These are phyloP conservation scores for Tokudaia muenninki DNA, from an alignment of 2,797 vertebrate species.

Conservation along the genomic window DNA sequence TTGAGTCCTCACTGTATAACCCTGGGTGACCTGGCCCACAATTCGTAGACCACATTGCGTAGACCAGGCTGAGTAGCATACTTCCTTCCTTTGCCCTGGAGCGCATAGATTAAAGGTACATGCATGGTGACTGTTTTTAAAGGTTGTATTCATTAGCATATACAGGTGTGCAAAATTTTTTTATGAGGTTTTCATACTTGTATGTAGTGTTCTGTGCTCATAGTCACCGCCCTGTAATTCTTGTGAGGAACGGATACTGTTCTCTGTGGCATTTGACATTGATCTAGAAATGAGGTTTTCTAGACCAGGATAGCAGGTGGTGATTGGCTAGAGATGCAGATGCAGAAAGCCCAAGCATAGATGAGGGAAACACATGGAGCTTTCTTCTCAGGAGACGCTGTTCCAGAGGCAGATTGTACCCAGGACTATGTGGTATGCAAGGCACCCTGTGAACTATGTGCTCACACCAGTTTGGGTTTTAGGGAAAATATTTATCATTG, in stretches of 20 bases:
- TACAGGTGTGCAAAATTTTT: neutral
- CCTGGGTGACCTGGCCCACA: neutral
- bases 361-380: rapidly evolving
- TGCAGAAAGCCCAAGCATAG: neutral
- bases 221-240: neutral
- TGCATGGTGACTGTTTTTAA: neutral
- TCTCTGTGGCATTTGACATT: neutral
- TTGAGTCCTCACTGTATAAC: neutral
- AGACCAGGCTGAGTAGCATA: neutral
- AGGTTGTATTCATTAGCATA: no score
- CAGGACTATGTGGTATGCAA: neutral
- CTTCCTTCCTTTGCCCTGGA: neutral
- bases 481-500: neutral
- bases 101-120: neutral
- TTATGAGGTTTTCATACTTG: neutral
- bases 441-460: neutral
- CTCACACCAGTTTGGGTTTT: neutral
- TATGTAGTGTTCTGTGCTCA: neutral
- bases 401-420: rapidly evolving
- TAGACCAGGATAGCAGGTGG: rapidly evolving
- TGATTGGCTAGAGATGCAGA: neutral
- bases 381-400: neutral
- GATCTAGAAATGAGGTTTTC: neutral
- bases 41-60: neutral
- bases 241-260: neutral